phyloP scores from a whole-genome alignment of 2,113 vertebrate species.

The Tenebrosternarchus preto region DNA sequence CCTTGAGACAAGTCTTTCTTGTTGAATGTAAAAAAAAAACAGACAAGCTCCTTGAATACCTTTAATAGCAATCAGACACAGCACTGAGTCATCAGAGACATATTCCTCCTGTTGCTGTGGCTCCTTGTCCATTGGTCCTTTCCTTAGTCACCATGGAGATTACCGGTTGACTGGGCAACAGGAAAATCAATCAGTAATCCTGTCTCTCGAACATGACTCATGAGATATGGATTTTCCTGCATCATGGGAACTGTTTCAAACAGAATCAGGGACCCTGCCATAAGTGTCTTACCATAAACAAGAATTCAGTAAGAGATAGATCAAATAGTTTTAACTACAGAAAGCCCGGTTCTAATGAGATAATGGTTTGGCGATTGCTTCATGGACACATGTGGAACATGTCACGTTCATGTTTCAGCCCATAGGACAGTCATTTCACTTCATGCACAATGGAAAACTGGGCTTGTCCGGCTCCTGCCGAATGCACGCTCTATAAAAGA shows the following conservation, averaged over 20 bases:
- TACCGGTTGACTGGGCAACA: constrained; percentile 22
- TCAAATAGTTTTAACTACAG: too few relatives aligned
- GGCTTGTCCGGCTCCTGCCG: constrained; percentile 3
- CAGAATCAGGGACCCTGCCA: too few relatives aligned
- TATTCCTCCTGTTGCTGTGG: not conserved
- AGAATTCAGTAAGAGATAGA: too few relatives aligned
- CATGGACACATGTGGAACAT: not conserved
- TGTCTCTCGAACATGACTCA: constrained; percentile 35
- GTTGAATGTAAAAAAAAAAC: not conserved
- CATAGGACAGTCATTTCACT: not conserved
- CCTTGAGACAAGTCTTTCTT: not conserved
- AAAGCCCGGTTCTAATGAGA: too few relatives aligned
- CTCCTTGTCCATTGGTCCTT: constrained; percentile 13
- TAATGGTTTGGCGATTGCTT: too few relatives aligned
- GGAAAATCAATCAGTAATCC: constrained; percentile 31
- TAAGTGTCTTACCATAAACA: not conserved
- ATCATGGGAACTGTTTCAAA: not conserved
- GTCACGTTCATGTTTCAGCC: not conserved
- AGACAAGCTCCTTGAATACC: not conserved
- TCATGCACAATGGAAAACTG: not conserved
- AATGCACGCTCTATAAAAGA: constrained; percentile 1
- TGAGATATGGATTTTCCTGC: constrained; percentile 19
- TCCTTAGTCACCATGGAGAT: constrained; percentile 27
- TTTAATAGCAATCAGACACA: not conserved
- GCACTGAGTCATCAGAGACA: not conserved